Evolutionary conservation across 1,140 invertebrate species (phyloP), one percentile per base, ranked within the genome.

Genomic region (Cotesia vestalis): DNA sequence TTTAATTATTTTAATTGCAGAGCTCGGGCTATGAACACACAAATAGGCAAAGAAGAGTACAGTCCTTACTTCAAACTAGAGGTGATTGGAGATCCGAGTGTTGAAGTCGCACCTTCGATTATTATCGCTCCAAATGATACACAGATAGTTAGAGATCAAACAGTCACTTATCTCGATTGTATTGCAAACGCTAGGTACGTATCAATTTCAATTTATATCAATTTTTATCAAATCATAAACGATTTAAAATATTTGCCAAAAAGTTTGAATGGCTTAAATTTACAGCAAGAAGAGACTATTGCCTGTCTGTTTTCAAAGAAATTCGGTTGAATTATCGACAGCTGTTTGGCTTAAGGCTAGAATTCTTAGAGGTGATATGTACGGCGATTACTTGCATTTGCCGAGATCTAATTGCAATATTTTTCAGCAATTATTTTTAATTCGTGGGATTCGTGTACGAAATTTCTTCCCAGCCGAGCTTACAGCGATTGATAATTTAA

Each of bases 171-270:
- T 63, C 86, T 98, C n/a, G 92, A 96, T 80, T 98, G 96, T 81
- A 94, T 98, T 73, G 95, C 95, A 8, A 98, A 98, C 87, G 95
- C 96, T 0, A 91, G 90, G 90, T 91, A 85, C 77, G 55, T 46
- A 38, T 27, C n/a, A 52, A 34, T 4, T 27, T 73, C n/a, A 64
- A 9, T 62, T 53, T 55, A n/a, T 38, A 27, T 27, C 27, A 12
- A 40, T 52, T 60, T 55, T 52, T 63, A 14, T 70, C 17, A 52
- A 52, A 14, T 8, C n/a, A 14, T 55, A 55, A 14, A 4, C 46
- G 46, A 11, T 11, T 2, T 11, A 52, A 11, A 8, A 11, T 17
- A 38, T 9, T 35, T 12, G 38, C 34, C 63, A 40, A 40, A 40
- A 40, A 40, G 1, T 40, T 40, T 8, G 1, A 40, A 40, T 40